Evolutionary conservation across 2,797 vertebrate species (phyloP).

Genomic region (Enteromius unitaeniatus): DNA sequence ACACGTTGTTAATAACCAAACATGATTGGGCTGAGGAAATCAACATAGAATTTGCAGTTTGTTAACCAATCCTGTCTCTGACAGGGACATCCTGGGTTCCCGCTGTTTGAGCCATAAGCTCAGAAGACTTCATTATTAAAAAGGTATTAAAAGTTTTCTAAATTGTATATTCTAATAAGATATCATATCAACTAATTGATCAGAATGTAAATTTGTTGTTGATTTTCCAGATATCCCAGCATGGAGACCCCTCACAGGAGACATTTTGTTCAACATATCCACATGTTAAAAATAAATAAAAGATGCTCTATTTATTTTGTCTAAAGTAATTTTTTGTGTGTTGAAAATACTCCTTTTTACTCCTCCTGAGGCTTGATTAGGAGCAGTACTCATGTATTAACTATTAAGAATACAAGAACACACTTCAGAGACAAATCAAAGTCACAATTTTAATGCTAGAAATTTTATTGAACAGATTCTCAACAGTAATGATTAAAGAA

Average conservation of each 20-base stretch:
- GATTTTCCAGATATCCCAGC: not conserved
- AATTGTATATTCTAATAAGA: not conserved
- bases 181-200: not conserved
- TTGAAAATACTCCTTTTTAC: not conserved
- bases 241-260: not conserved
- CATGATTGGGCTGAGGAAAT: not conserved
- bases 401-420: not conserved
- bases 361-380: not conserved
- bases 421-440: not conserved
- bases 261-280: not conserved
- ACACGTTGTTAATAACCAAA: not conserved
- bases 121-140: slow-evolving; percentile 19
- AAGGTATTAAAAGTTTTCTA: slow-evolving; percentile 5
- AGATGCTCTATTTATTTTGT: not conserved
- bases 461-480: not conserved
- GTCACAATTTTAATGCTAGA: not conserved
- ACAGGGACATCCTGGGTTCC: slow-evolving; percentile 72
- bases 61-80: slow-evolving; percentile 5
- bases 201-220: slow-evolving; percentile 4
- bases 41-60: not conserved
- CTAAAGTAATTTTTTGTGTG: not conserved
- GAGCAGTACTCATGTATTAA: not conserved
- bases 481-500: not conserved
- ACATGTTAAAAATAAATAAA: slow-evolving; percentile 13
- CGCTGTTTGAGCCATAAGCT: slow-evolving; percentile 78